Conservation (phyloP, 1,140 invertebrate genomes). For the Lepidurus arcticus region DNA sequence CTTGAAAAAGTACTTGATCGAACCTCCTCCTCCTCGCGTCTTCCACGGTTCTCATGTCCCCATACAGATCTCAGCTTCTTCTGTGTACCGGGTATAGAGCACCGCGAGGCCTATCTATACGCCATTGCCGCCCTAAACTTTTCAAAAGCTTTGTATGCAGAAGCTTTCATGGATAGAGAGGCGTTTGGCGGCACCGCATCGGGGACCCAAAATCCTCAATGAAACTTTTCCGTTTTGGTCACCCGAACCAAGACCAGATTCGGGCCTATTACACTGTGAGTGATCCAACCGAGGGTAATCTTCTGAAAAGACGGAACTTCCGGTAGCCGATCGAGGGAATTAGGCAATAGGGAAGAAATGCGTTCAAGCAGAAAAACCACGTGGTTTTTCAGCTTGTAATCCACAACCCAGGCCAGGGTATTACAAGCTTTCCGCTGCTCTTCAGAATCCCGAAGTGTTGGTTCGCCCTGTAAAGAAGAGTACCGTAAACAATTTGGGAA, state of each 20-base stretch:
- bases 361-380: neutral
- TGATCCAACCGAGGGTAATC: neutral
- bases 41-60: neutral
- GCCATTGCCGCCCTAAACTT: neutral
- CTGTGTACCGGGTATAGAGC: neutral
- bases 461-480: neutral
- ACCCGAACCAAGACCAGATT: neutral
- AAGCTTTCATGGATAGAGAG: neutral
- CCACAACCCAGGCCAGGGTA: too few relatives aligned
- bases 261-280: neutral
- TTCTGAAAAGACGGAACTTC: conserved; percentile 5
- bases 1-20: neutral
- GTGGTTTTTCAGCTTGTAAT: neutral
- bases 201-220: neutral
- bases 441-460: neutral
- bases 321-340: neutral
- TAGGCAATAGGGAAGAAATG: neutral
- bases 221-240: neutral
- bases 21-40: neutral
- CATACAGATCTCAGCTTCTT: neutral
- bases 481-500: neutral
- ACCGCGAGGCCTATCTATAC: neutral
- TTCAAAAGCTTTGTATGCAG: conserved; percentile 10
- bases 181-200: neutral
- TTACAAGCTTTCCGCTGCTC: too few relatives aligned